Percentiles rank a stretch among this genome's conserved stretches.
These are phyloP conservation scores for Centruroides sculpturatus DNA, from an alignment of 1,140 invertebrate species.

Conservation along the genomic window DNA sequence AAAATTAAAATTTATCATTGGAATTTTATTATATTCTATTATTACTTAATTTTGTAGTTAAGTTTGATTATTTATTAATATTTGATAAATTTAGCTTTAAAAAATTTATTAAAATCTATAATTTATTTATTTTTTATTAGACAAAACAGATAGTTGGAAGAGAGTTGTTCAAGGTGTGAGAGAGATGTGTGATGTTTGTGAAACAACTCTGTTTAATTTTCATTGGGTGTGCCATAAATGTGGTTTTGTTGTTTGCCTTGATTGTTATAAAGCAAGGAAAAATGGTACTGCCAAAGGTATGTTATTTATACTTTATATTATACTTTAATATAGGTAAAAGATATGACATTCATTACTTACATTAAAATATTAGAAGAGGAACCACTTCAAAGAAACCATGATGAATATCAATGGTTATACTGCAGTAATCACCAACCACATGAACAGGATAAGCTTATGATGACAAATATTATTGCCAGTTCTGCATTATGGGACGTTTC, in stretches of 20 bases:
- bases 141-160: constrained; percentile 73
- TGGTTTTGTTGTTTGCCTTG: constrained; percentile 92
- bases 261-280: constrained; percentile 73
- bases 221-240: constrained; percentile 96
- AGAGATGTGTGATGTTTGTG: constrained; percentile 97
- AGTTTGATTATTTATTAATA: no score
- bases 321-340: no score
- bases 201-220: constrained; percentile 93
- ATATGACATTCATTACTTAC: not conserved
- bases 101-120: no score
- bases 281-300: constrained; percentile 30
- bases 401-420: constrained; percentile 67
- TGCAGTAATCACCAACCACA: constrained; percentile 68
- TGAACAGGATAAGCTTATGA: constrained; percentile 68
- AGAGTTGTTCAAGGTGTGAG: constrained; percentile 85
- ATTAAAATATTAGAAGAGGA: constrained; percentile 1
- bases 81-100: no score
- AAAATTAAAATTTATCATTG: no score
- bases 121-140: constrained; percentile 16
- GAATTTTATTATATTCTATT: no score
- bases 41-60: no score
- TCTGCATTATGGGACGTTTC: constrained; percentile 62
- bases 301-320: no score
- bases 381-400: constrained; percentile 38
- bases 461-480: constrained; percentile 91